phyloP scores from a whole-genome alignment of 2,797 vertebrate genomes.

The Malacoraja senta region DNA sequence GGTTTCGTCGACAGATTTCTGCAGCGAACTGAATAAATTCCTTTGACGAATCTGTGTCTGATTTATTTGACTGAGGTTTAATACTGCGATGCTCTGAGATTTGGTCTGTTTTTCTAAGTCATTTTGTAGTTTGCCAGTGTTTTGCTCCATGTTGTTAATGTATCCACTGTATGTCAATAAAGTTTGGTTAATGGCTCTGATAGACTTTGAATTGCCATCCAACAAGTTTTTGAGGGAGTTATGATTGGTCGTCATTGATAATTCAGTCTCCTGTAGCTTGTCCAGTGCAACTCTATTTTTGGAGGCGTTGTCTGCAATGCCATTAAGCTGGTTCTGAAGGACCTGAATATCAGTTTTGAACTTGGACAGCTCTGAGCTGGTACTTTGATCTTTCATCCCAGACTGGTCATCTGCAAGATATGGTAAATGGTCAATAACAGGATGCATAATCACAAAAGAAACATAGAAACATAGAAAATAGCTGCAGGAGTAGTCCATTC shows the following conservation, averaged over 20 bases:
- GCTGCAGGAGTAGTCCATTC: no score
- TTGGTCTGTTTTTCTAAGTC: slow-evolving; percentile 77
- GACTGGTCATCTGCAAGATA: slow-evolving; percentile 71
- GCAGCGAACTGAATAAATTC: slow-evolving; percentile 66
- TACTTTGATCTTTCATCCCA: slow-evolving; percentile 77
- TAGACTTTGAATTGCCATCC: slow-evolving; percentile 71
- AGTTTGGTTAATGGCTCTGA: slow-evolving; percentile 77
- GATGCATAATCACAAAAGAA: slow-evolving; percentile 20
- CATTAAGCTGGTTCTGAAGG: slow-evolving; percentile 77
- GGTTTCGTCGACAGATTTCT: slow-evolving; percentile 79
- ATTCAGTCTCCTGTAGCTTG: slow-evolving; percentile 73
- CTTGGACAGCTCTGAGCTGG: slow-evolving; percentile 80
- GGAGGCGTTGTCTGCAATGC: slow-evolving; percentile 74
- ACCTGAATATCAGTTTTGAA: slow-evolving; percentile 79
- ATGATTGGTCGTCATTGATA: slow-evolving; percentile 70
- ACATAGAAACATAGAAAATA: no score
- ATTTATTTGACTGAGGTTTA: slow-evolving; percentile 81
- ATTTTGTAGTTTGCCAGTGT: slow-evolving; percentile 72
- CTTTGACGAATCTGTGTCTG: slow-evolving; percentile 84
- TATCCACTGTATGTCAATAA: slow-evolving; percentile 71
- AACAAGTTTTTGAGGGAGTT: slow-evolving; percentile 73
- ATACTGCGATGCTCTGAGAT: slow-evolving; percentile 67
- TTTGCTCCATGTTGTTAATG: slow-evolving; percentile 73
- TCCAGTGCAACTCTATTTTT: slow-evolving; percentile 76
- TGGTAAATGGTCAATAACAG: slow-evolving; percentile 38